A percentile compares a stretch with the other conserved stretches of the same genome.
These are phyloP conservation scores for Neopelma chrysocephalum DNA, from an alignment of 2,797 vertebrate species.

Conservation along the genomic window DNA sequence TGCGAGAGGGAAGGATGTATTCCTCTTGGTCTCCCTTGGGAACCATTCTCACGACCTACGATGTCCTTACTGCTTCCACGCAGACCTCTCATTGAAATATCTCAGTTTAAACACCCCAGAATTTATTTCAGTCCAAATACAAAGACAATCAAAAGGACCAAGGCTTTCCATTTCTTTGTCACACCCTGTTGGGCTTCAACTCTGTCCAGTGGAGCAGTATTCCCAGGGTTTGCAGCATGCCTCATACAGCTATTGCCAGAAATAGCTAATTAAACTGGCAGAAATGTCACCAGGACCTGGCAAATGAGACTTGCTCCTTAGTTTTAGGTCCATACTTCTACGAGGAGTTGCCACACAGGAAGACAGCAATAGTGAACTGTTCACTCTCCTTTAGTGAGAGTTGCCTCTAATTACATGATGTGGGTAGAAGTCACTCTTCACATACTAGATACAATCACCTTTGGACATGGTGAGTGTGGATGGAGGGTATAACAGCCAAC, in stretches of 20 bases:
- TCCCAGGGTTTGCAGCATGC: neutral
- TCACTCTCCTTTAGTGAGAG: neutral
- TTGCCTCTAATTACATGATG: neutral
- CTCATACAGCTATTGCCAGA: constrained; percentile 9
- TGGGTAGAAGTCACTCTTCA: neutral
- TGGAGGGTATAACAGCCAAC: fast-evolving
- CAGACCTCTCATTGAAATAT: neutral
- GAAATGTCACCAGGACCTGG: neutral
- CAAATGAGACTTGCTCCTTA: neutral
- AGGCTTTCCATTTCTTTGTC: neutral
- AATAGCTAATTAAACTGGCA: constrained; percentile 31
- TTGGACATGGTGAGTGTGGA: fast-evolving
- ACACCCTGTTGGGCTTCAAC: neutral
- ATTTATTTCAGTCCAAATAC: neutral
- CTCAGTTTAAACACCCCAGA: neutral
- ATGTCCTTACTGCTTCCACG: neutral
- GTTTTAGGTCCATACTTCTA: neutral
- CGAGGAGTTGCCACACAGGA: neutral
- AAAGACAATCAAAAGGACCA: neutral
- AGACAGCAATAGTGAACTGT: neutral
- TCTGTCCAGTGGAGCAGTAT: neutral
- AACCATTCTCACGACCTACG: neutral
- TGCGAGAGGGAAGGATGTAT: neutral
- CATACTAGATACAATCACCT: fast-evolving
- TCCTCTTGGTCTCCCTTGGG: neutral